phyloP scores from a whole-genome alignment of 2,113 vertebrate species.

The Ciconia stormi region DNA sequence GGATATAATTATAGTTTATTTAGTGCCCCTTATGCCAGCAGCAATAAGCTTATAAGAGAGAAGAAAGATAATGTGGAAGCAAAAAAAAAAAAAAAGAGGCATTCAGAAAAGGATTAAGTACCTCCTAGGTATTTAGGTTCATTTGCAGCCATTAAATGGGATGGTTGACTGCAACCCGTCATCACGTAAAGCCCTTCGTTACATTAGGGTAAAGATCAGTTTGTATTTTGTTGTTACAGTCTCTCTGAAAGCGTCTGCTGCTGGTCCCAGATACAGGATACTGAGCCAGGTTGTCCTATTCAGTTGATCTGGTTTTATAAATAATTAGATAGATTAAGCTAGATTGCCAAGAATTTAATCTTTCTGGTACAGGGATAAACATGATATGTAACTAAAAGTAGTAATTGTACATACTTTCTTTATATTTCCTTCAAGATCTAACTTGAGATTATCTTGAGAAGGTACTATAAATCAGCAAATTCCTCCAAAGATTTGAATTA shows the following conservation, averaged over 20 bases:
- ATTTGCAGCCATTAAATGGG: background rate
- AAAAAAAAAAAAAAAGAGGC: background rate
- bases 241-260: background rate
- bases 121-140: background rate
- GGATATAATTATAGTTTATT: background rate
- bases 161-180: rapidly evolving
- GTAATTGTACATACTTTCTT: background rate
- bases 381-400: background rate
- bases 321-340: background rate
- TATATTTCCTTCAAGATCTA: background rate
- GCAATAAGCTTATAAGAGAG: background rate
- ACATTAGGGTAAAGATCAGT: background rate
- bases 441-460: background rate
- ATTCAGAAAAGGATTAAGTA: background rate
- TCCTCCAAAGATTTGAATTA: background rate
- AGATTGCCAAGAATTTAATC: background rate
- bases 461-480: background rate
- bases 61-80: background rate
- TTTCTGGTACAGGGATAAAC: background rate
- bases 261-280: background rate
- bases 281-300: background rate
- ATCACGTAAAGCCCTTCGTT: background rate
- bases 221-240: background rate
- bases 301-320: background rate
- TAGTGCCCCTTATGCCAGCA: background rate